Conservation (phyloP, 2,888 invertebrate species). For the Drosophila heteroneura region DNA sequence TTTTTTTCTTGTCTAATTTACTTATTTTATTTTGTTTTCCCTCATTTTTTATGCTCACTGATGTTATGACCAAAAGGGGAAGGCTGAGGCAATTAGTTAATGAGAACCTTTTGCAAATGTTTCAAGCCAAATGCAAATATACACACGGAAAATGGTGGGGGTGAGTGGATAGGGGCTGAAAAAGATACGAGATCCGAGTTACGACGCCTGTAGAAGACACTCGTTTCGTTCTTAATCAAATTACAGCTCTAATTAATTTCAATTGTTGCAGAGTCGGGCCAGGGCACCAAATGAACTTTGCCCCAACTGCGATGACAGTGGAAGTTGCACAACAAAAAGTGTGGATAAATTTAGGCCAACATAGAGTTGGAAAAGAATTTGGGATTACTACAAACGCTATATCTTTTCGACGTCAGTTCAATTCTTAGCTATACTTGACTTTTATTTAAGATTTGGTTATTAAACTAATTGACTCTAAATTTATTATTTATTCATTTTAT, state of each 20-base stretch:
- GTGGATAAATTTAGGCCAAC: background rate
- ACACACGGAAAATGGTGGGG: conserved; percentile 13
- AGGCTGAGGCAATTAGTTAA: conserved; percentile 67
- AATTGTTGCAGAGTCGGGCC: conserved; percentile 60
- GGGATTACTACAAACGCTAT: background rate
- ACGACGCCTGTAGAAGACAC: conserved; percentile 34
- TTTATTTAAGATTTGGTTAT: background rate
- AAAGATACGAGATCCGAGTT: conserved; percentile 13
- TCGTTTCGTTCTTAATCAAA: conserved; percentile 67
- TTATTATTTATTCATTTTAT: background rate
- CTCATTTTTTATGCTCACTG: conserved; percentile 10
- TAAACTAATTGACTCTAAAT: background rate
- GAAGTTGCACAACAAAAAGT: background rate
- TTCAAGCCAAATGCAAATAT: conserved; percentile 55
- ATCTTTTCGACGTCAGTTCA: background rate
- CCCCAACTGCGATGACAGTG: conserved; percentile 19
- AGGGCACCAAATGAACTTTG: conserved; percentile 49
- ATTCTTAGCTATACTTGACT: background rate
- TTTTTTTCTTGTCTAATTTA: conserved; percentile 6
- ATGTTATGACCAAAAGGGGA: conserved; percentile 11
- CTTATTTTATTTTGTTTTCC: conserved; percentile 11
- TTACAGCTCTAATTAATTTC: conserved; percentile 77
- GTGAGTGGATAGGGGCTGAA: background rate
- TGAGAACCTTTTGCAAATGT: conserved; percentile 58
- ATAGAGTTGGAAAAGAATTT: background rate